phyloP scores from a whole-genome alignment of 2,113 vertebrate genomes.

The Hydrochoerus hydrochaeris region DNA sequence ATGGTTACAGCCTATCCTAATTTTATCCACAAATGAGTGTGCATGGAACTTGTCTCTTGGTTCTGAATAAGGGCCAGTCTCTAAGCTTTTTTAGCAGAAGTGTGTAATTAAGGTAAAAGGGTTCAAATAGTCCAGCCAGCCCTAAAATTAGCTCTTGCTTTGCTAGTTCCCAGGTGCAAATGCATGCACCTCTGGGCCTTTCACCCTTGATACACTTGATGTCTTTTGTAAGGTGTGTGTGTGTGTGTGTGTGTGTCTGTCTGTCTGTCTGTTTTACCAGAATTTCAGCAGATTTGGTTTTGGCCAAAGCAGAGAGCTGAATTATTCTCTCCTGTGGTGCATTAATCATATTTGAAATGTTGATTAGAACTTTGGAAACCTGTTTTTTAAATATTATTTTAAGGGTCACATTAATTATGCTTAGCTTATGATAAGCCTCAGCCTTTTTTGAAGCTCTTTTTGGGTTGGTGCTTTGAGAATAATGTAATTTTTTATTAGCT shows the following conservation, averaged over 20 bases:
- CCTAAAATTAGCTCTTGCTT: conserved; percentile 42
- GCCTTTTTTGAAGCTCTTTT: conserved; percentile 15
- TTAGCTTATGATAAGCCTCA: neutral
- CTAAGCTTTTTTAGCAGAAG: conserved; percentile 15
- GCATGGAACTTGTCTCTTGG: conserved; percentile 24
- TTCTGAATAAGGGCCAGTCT: conserved; percentile 22
- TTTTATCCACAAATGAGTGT: conserved; percentile 58
- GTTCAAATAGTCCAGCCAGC: neutral
- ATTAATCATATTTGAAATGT: conserved; percentile 21
- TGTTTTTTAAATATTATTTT: conserved; percentile 47
- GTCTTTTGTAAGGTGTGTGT: neutral
- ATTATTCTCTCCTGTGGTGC: conserved; percentile 27
- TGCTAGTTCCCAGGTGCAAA: conserved; percentile 52
- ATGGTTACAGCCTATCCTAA: conserved; percentile 31
- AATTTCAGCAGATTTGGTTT: conserved; percentile 14
- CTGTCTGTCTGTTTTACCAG: neutral
- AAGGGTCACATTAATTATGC: neutral
- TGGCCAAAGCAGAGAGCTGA: neutral
- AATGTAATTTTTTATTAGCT: neutral
- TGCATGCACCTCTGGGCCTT: neutral
- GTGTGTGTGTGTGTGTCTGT: neutral
- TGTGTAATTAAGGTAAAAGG: conserved; percentile 61
- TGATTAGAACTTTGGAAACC: neutral
- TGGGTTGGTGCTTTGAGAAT: neutral
- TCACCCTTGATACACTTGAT: neutral